phyloP scores from a whole-genome alignment of 2,113 vertebrate genomes.

The Syngnathus floridae region DNA sequence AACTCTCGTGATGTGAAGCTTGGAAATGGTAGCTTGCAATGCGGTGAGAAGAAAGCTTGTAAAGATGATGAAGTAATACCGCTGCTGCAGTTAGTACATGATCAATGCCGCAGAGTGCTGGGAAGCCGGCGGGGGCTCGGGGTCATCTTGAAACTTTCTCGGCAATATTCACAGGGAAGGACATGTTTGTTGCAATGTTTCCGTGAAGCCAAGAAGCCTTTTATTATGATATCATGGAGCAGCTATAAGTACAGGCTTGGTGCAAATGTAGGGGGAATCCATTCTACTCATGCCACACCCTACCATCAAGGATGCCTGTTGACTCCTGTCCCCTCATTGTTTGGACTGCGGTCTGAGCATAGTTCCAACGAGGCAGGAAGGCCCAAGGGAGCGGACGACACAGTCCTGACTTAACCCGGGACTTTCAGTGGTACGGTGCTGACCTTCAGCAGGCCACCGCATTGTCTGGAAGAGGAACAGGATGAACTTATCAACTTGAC shows the following conservation, averaged over 20 bases:
- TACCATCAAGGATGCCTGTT: conserved; percentile 52
- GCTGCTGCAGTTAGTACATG: not conserved
- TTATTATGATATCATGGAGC: conserved; percentile 63
- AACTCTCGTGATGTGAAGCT: not conserved
- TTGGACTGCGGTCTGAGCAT: conserved; percentile 43
- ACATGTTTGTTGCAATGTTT: conserved; percentile 45
- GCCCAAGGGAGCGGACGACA: conserved; percentile 36
- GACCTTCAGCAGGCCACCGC: conserved; percentile 23
- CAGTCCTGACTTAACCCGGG: conserved; percentile 34
- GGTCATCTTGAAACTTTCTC: conserved; percentile 62
- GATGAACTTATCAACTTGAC: conserved; percentile 21
- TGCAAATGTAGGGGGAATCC: conserved; percentile 45
- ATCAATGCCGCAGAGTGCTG: conserved; percentile 53
- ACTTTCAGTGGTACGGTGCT: conserved; percentile 24
- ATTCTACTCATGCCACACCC: conserved; percentile 55
- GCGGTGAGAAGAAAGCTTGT: conserved; percentile 5
- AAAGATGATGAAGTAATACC: not conserved
- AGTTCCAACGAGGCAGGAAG: conserved; percentile 29
- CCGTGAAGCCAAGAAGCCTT: conserved; percentile 48
- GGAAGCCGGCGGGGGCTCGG: conserved; percentile 32
- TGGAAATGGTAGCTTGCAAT: not conserved
- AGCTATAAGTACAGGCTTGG: conserved; percentile 67
- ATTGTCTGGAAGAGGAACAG: conserved; percentile 16
- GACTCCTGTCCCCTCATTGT: conserved; percentile 50
- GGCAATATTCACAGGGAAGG: conserved; percentile 51